Base-by-base conservation (phyloP, 2,888 invertebrate species). In the Drosophila meridiana region DNA sequence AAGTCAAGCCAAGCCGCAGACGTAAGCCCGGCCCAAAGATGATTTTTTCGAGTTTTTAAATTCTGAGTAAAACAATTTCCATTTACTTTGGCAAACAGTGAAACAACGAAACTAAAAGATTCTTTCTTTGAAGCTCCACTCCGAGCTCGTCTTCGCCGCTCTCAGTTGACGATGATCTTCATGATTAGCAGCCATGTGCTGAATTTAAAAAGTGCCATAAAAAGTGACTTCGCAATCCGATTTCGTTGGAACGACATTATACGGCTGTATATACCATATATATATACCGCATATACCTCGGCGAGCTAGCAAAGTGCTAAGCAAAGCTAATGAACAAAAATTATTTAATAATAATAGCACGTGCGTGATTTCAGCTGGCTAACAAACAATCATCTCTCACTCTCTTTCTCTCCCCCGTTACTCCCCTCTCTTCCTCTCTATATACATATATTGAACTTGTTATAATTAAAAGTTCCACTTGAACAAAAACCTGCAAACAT, bases 31-130 rank as follows among this genome's bases (percentile, higher is more conserved):
- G 43, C 56, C 50, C 43, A 58, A 58, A 67, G 52, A 78, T 82
- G 73, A 73, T 70, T 73, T 69, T 69, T 74, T 75, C 14, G 30
- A 84, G 71, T 87, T 75, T 82, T 63, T 52, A 73, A 76, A 84
- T 84, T 85, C 84, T 88, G 66, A 83, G 77, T 77, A 85, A 88
- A 90, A 75, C 75, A 75, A 86, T 90, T 84, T 90, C 70, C 86
- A 70, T 80, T 80, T 65, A 82, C 63, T 66, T 76, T 52, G 61
- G 61, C 47, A 60, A 64, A 59, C 40, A 57, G 56, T 32, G 45
- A 57, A 58, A 30, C 48, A 58, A 56, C 60, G 45, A 70, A 68
- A 57, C 14, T 11, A 40, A n/a, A 42, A 42, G 6, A 13, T 38
- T 66, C 62, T 59, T 32, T 32, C n/a, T 57, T 56, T 47, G 11